Evolutionary conservation across 1,140 invertebrate genomes (phyloP).

Genomic region (Periplaneta americana): DNA sequence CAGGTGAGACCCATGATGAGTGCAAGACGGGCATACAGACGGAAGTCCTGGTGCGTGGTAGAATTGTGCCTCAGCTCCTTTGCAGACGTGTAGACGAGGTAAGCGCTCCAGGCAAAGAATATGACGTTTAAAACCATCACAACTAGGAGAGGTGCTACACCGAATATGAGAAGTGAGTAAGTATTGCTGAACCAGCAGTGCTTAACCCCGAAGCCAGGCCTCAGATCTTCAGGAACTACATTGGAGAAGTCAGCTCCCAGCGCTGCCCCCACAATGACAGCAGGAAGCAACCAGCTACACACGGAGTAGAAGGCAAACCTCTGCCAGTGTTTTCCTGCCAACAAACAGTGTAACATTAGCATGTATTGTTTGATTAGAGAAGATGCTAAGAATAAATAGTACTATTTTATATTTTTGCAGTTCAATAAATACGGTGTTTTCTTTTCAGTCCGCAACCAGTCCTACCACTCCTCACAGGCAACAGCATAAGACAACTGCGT

Average conservation of each 20-base stretch:
- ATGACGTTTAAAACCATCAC: constrained; percentile 44
- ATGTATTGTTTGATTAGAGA: too few species aligned
- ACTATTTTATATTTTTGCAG: too few species aligned
- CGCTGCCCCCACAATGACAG: constrained; percentile 40
- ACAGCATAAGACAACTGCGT: too few species aligned
- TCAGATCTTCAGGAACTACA: constrained; percentile 32
- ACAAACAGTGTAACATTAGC: too few species aligned
- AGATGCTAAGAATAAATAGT: too few species aligned
- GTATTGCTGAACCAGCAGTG: constrained; percentile 47
- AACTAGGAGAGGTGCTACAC: constrained; percentile 42
- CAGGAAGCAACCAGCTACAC: constrained; percentile 48
- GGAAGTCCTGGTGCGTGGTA: constrained; percentile 34
- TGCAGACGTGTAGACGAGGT: constrained; percentile 40
- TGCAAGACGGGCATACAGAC: constrained; percentile 51
- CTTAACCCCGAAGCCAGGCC: constrained; percentile 40
- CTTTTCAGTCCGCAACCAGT: too few species aligned
- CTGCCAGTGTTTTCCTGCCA: constrained; percentile 31
- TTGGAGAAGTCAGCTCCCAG: constrained; percentile 42
- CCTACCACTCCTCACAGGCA: too few species aligned
- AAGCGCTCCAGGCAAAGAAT: constrained; percentile 44
- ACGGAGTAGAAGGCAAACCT: constrained; percentile 45
- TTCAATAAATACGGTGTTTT: too few species aligned
- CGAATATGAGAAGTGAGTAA: constrained; percentile 43
- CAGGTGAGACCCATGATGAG: constrained; percentile 48
- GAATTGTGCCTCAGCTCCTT: constrained; percentile 23